phyloP scores from a whole-genome alignment of 2,113 vertebrate species.

The Myrmophylax atrothorax region DNA sequence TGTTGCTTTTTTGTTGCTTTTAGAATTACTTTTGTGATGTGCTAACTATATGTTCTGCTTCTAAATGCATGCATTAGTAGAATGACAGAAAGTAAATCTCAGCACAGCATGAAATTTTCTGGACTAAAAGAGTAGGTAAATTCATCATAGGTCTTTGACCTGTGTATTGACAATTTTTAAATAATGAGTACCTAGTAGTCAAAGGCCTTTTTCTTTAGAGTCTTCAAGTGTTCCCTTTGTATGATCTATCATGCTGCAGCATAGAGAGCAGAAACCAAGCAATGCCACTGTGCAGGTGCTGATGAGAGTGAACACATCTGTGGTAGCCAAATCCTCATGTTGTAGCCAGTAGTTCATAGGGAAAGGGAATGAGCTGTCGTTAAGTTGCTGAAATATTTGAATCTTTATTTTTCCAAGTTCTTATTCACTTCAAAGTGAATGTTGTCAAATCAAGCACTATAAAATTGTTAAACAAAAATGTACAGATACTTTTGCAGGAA shows the following conservation, averaged over 20 bases:
- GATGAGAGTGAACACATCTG: neutral
- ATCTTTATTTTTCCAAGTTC: neutral
- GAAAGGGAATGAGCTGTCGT: neutral
- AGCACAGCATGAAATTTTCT: neutral
- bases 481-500: neutral
- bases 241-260: neutral
- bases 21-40: neutral
- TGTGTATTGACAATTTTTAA: neutral
- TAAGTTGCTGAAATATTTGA: neutral
- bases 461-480: neutral
- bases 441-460: neutral
- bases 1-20: neutral
- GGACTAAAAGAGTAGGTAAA: neutral
- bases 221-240: neutral
- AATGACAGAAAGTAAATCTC: neutral
- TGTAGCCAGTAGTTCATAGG: neutral
- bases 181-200: fast-evolving
- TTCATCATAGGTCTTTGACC: neutral
- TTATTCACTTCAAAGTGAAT: neutral
- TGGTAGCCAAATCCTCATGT: neutral
- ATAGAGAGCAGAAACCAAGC: neutral
- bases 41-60: neutral
- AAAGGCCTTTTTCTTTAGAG: neutral
- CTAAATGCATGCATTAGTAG: neutral
- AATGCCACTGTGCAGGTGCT: neutral